Base-by-base conservation (phyloP, 2,113 vertebrate genomes). In the Brachirus orientalis region DNA sequence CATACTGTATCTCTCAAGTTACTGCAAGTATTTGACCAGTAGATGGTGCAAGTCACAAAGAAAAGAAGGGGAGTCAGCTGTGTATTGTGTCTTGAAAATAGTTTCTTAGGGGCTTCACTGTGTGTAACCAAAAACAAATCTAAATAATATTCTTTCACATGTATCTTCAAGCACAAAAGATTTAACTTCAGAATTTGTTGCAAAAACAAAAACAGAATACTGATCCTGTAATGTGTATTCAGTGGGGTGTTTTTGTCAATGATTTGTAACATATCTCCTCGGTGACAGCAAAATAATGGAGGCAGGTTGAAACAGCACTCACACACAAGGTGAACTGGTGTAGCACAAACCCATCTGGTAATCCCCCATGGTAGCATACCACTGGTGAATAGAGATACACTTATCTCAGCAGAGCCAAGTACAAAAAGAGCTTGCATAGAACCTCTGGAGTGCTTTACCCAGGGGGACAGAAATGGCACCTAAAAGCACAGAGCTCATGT, bases 261-360 rank as follows among this genome's bases (percentile, higher is more conserved):
- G 53, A 86, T 83, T 88, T 82, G 82, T 88, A 68, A 75, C 47
- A 83, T 62, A 75, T 76, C 62, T 80, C 68, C 77, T 84, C 45
- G 56, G 77, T 80, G 73, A 85, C 3, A 43, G 56, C 45, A 67
- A 28, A 79, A 86, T 73, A 80, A 86, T 73, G 54, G 48, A 40
- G 69, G 60, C 59, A 76, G 69, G 66, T 89, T 82, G 19, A 85
- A 58, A 60, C 75, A 77, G 61, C 61, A 53, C 72, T 63, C 44
- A 48, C 46, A 65, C 76, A 65, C 76, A 74, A 67, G 69, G 72
- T 71, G 67, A 80, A 83, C 55, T 64, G 58, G 57, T 57, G 71
- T 82, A 81, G 81, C 86, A 85, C 36, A 20, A 50, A 54, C 60
- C 73, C 74, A 88, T 82, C 86, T 79, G 84, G 82, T 80, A 79